These are phyloP conservation scores for Thecophora atra DNA, from an alignment of 2,888 invertebrate species.

Conservation along the genomic window DNA sequence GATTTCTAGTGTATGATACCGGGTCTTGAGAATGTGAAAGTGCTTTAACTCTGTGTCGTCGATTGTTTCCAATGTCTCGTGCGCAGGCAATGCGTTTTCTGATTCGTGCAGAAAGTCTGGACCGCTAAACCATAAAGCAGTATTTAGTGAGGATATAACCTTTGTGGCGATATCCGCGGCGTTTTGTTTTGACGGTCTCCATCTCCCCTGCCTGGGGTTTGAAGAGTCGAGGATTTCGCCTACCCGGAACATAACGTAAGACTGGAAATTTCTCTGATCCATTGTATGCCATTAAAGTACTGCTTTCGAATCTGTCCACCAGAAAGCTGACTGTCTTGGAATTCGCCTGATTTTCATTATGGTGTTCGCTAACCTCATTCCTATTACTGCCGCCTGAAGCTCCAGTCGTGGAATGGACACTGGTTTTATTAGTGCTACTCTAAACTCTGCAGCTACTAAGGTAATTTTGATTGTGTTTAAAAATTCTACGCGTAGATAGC, in stretches of 20 bases:
- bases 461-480: background rate
- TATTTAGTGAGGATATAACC: too few relatives aligned
- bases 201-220: constrained; percentile 38
- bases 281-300: constrained; percentile 42
- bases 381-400: constrained; percentile 34
- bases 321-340: constrained; percentile 35
- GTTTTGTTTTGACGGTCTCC: constrained; percentile 40
- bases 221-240: constrained; percentile 40
- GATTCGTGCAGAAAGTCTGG: too few relatives aligned
- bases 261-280: constrained; percentile 39
- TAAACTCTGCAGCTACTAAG: constrained; percentile 31
- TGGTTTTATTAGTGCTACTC: constrained; percentile 34
- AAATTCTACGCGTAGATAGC: constrained; percentile 27
- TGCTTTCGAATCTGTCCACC: constrained; percentile 37
- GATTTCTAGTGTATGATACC: background rate
- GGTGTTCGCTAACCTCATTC: constrained; percentile 20
- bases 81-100: too few relatives aligned
- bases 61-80: too few relatives aligned
- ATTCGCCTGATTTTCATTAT: constrained; percentile 25
- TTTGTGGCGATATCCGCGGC: too few relatives aligned
- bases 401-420: constrained; percentile 33
- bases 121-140: constrained; percentile 34
- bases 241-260: too few relatives aligned
- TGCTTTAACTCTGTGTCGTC: constrained; percentile 11
- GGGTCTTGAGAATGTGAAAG: constrained; percentile 3